phyloP scores from a whole-genome alignment of 2,888 invertebrate genomes.

The Leucophenga maculata region DNA sequence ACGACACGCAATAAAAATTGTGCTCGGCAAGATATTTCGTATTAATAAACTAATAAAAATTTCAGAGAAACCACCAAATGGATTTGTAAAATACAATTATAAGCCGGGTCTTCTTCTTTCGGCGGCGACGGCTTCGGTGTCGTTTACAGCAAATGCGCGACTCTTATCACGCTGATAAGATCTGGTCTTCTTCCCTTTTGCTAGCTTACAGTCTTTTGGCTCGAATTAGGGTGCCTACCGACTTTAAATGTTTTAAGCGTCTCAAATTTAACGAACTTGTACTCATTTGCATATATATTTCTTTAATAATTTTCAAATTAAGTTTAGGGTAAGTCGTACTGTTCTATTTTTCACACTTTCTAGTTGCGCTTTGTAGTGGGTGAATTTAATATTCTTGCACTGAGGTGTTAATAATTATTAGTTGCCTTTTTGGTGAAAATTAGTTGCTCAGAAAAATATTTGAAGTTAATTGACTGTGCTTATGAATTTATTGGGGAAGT shows the following conservation, averaged over 20 bases:
- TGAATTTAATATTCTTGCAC: constrained; percentile 62
- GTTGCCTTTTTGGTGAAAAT: not conserved
- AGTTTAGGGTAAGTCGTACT: too few relatives aligned
- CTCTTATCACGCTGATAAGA: constrained; percentile 27
- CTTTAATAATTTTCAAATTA: constrained; percentile 7
- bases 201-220: not conserved
- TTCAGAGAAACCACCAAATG: not conserved
- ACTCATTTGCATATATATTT: constrained; percentile 43
- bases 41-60: constrained; percentile 57
- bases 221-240: not conserved
- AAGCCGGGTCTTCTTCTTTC: constrained; percentile 23
- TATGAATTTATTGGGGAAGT: too few relatives aligned
- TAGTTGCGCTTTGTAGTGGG: constrained; percentile 30
- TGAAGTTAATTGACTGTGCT: constrained; percentile 7
- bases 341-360: not conserved
- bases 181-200: not conserved
- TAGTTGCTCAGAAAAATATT: not conserved
- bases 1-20: not conserved
- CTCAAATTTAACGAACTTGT: constrained; percentile 27
- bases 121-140: constrained; percentile 43
- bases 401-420: constrained; percentile 64
- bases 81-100: not conserved
- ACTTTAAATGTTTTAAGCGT: constrained; percentile 5
- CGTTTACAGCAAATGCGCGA: constrained; percentile 27
- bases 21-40: constrained; percentile 44